These are phyloP conservation scores for Aegotheles bennettii DNA, from an alignment of 2,113 vertebrate species.

Conservation along the genomic window DNA sequence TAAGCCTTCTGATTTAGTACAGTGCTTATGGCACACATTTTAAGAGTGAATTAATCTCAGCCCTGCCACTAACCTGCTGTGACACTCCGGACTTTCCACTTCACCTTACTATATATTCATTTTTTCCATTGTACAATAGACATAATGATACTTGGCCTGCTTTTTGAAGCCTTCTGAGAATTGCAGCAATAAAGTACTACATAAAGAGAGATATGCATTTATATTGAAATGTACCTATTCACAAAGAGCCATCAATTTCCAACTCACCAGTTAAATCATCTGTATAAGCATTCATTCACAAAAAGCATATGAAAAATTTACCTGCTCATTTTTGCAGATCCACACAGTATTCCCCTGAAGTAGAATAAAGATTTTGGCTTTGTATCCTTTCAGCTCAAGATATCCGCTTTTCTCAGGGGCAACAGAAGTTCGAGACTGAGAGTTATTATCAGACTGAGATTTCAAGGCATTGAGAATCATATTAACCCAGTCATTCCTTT, in stretches of 20 bases:
- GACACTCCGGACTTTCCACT: conserved; percentile 18
- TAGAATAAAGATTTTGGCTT: conserved; percentile 89
- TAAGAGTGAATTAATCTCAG: conserved; percentile 38
- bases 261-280: conserved; percentile 24
- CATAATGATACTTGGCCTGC: conserved; percentile 6
- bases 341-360: conserved; percentile 88
- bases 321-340: conserved; percentile 97
- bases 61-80: conserved; percentile 19
- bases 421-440: conserved; percentile 62
- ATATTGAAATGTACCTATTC: conserved; percentile 31
- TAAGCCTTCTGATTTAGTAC: not conserved
- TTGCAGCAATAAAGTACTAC: conserved; percentile 14
- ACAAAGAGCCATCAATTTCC: conserved; percentile 15
- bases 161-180: conserved; percentile 16
- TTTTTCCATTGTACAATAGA: not conserved
- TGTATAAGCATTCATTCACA: conserved; percentile 38
- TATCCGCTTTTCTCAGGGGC: conserved; percentile 83
- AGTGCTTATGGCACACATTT: not conserved
- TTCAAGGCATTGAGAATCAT: conserved; percentile 79
- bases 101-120: not conserved
- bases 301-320: conserved; percentile 62
- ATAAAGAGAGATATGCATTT: conserved; percentile 26
- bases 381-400: conserved; percentile 91
- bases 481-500: conserved; percentile 91
- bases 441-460: conserved; percentile 62